A percentile compares a stretch with the other conserved stretches of the same genome.
These are phyloP conservation scores for Pteropus alecto DNA, from an alignment of 2,113 vertebrate genomes.

Conservation along the genomic window DNA sequence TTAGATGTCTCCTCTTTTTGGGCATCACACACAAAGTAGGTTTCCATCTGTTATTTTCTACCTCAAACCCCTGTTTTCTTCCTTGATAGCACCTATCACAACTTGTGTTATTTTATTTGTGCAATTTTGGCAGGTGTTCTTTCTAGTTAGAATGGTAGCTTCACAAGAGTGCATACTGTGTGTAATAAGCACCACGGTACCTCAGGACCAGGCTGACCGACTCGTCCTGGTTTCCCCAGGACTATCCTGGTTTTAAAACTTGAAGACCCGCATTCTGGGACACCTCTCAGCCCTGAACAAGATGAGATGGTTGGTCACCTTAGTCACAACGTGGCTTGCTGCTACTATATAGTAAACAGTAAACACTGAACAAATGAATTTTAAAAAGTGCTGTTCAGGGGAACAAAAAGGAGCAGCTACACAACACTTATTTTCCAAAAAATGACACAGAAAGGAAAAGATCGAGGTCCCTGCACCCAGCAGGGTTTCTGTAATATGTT, in stretches of 20 bases:
- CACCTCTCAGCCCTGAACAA: neutral
- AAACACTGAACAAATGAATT: neutral
- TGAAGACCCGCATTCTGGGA: neutral
- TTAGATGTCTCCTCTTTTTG: neutral
- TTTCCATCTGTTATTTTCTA: neutral
- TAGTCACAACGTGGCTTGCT: neutral
- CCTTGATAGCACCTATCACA: neutral
- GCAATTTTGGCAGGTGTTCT: neutral
- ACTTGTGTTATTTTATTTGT: neutral
- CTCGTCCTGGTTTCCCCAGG: neutral
- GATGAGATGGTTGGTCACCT: neutral
- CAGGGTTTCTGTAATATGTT: neutral
- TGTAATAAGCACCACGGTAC: neutral
- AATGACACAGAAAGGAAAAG: neutral
- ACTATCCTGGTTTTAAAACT: neutral
- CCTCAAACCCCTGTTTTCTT: neutral
- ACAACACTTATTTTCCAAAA: neutral
- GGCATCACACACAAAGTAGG: neutral
- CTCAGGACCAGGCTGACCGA: neutral
- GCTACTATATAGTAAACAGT: neutral
- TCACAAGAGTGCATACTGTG: neutral
- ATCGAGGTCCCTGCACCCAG: neutral
- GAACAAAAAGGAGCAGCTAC: neutral
- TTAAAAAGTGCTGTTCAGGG: neutral
- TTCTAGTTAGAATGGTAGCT: neutral